These are phyloP conservation scores for Acholoe squamosa DNA, from an alignment of 2,888 invertebrate genomes.

Conservation along the genomic window DNA sequence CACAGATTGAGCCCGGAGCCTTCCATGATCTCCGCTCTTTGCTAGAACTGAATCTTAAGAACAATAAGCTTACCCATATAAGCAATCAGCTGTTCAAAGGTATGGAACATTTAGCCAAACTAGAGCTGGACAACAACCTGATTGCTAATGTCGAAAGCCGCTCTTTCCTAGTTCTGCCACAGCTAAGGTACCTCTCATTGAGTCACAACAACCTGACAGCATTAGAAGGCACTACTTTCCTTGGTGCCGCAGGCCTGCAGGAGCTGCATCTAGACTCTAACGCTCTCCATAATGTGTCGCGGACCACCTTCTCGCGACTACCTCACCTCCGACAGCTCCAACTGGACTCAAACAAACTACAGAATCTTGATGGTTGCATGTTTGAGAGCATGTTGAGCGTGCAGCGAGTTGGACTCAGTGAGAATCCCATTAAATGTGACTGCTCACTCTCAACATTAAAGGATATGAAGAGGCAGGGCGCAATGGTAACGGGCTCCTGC, in stretches of 20 bases:
- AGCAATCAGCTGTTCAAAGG: conserved; percentile 65
- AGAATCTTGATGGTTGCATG: conserved; percentile 54
- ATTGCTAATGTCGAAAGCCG: conserved; percentile 62
- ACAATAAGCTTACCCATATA: conserved; percentile 65
- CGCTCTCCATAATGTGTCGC: conserved; percentile 64
- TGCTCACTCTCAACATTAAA: conserved; percentile 65
- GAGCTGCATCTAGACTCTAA: conserved; percentile 63
- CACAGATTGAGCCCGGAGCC: conserved; percentile 65
- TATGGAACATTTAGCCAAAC: conserved; percentile 66
- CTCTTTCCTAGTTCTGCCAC: conserved; percentile 66
- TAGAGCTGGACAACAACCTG: conserved; percentile 67
- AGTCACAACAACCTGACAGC: conserved; percentile 66
- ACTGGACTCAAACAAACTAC: conserved; percentile 65
- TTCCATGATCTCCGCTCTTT: conserved; percentile 68
- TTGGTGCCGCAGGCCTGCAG: conserved; percentile 63
- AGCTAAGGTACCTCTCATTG: conserved; percentile 63
- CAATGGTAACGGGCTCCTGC: conserved; percentile 41
- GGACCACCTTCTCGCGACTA: conserved; percentile 65
- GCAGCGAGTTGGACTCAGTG: conserved; percentile 57
- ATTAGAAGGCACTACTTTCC: conserved; percentile 63
- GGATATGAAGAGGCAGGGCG: conserved; percentile 33
- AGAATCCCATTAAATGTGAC: conserved; percentile 68
- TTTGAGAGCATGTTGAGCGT: conserved; percentile 56
- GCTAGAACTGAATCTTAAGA: conserved; percentile 63
- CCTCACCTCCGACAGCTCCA: conserved; percentile 47